Base-by-base conservation (phyloP, 2,888 invertebrate species). In the Melanostoma mellinum region DNA sequence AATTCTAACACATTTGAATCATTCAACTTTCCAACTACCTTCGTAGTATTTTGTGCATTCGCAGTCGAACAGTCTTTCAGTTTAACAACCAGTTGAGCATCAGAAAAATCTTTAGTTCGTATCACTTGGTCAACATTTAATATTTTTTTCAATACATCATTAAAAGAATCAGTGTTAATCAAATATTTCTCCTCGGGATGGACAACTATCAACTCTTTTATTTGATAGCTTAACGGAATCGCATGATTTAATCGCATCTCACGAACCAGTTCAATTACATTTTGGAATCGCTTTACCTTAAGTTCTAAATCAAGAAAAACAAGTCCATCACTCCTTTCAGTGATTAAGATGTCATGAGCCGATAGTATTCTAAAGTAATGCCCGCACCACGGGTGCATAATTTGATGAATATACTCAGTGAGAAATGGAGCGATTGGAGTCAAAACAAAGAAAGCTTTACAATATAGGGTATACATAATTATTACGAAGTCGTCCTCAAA, bases 401-500 rank as follows among this genome's bases (percentile, higher is more conserved):
- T 63, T 40, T 97, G 97, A 91, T 97, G 99, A 95, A 99, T 97
- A 77, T 95, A 93, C 91, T 99, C 99, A 1, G 97, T 95, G 71
- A 99, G 93, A 92, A 97, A 99, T 0, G 99, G 99, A 0, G 97
- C 97, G 91, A 98, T 98, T 0, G 99, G 98, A 3, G 98, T 96
- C 96, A 99, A 98, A 85, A 98, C 94, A 86, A 73, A 53, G 53
- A 85, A 63, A 94, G 53, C 36, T 30, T 69, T 79, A n/a, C 68
- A 50, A 1, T 77, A 35, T 10, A 82, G 77, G 0, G 84, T 69
- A 1, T 60, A 63, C 3, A 6, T 10, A 1, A 32, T 46, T 6
- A 44, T 50, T 8, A 36, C 52, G 3, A 52, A 36, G 6, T 72
- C 79, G 97, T 93, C 78, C 0, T 75, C 78, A 3, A 69, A 58